Percentiles rank a stretch among this genome's conserved stretches.
phyloP scores from a whole-genome alignment of 2,113 vertebrate genomes.

The Opisthocomus hoazin region DNA sequence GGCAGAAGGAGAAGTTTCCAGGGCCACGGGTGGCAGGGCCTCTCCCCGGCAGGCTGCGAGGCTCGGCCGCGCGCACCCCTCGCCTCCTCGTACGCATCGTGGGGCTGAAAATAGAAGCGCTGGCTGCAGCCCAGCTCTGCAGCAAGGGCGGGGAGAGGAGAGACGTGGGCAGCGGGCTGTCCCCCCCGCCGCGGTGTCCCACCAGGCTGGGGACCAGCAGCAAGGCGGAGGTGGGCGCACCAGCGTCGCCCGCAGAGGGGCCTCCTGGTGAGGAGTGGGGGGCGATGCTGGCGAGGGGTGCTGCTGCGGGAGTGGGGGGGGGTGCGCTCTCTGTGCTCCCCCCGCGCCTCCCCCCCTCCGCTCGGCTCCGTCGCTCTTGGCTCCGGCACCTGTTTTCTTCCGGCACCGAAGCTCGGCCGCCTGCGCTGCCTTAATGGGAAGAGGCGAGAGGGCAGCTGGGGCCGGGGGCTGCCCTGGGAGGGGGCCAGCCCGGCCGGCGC shows the following conservation, averaged over 20 bases:
- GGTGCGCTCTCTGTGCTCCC: neutral
- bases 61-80: neutral
- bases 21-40: neutral
- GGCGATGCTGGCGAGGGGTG: accelerated
- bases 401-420: neutral
- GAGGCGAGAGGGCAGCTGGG: neutral
- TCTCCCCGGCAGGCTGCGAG: neutral
- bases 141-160: neutral
- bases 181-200: accelerated
- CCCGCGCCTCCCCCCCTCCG: neutral
- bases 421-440: constrained; percentile 42
- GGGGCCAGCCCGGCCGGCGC: neutral
- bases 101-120: constrained; percentile 42
- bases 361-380: neutral
- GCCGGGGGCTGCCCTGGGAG: neutral
- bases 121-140: constrained; percentile 42
- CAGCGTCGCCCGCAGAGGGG: neutral
- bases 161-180: neutral
- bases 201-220: neutral
- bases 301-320: accelerated
- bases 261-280: neutral
- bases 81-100: neutral
- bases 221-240: neutral
- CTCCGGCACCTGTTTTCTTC: constrained; percentile 8
- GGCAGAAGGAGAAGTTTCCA: neutral